Evolutionary conservation across 2,797 vertebrate species (phyloP).

Genomic region (Apodemus agrarius): DNA sequence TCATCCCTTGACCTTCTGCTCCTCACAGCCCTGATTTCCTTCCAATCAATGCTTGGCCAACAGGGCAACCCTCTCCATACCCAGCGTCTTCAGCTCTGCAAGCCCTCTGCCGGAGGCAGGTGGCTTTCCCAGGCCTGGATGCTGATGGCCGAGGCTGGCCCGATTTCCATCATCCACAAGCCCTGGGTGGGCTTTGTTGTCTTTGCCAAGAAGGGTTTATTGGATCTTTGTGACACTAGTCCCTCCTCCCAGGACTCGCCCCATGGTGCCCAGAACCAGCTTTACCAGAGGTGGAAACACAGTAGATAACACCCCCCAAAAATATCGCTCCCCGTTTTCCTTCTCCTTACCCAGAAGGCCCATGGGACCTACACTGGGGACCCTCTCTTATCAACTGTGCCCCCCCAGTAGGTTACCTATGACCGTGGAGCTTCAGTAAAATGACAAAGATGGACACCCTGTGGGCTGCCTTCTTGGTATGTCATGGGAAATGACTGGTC

Average conservation of each 20-base stretch:
- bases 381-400: neutral
- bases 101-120: neutral
- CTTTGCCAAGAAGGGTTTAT: neutral
- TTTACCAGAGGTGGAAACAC: neutral
- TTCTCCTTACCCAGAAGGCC: neutral
- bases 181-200: constrained; percentile 16
- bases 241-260: neutral
- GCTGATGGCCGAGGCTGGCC: neutral
- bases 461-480: neutral
- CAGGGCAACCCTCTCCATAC: neutral
- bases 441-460: neutral
- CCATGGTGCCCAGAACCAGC: neutral
- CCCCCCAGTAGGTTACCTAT: neutral
- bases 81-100: neutral
- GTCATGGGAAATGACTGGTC: neutral
- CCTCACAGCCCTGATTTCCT: neutral
- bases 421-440: neutral
- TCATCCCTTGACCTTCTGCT: neutral
- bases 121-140: neutral
- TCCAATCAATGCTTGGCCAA: neutral
- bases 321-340: neutral
- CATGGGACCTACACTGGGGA: neutral
- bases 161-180: neutral
- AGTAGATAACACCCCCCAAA: neutral
- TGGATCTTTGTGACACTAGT: neutral